A percentile compares a stretch with the other conserved stretches of the same genome.
Conservation (phyloP, 2,888 invertebrate species). For the Escarpia spicata region DNA sequence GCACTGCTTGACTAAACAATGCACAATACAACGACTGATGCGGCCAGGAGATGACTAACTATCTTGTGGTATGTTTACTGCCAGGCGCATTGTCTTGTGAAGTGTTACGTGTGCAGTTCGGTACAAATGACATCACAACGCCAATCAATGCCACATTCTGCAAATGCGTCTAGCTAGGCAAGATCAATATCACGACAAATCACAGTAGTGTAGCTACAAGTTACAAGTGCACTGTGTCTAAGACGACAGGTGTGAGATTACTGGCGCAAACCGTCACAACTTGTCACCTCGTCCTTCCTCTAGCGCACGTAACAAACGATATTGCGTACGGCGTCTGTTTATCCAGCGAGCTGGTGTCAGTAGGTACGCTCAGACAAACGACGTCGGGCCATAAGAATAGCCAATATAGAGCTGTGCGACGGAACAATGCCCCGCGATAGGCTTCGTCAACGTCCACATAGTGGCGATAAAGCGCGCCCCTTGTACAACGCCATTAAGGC, state of each 20-base stretch:
- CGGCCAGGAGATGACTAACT: neutral
- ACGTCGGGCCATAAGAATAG: conserved; percentile 3
- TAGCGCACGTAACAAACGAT: neutral
- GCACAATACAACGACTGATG: neutral
- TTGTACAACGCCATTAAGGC: neutral
- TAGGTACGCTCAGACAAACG: neutral
- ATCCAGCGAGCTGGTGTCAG: neutral
- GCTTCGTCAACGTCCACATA: conserved; percentile 11
- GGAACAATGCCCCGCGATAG: neutral
- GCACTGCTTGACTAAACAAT: neutral
- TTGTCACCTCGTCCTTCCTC: neutral
- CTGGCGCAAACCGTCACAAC: neutral
- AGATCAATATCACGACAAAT: neutral
- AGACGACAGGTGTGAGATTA: neutral
- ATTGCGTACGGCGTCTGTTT: neutral
- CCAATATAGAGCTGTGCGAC: neutral
- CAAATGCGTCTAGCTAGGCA: neutral
- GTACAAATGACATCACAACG: neutral
- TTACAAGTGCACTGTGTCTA: neutral
- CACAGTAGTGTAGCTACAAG: neutral
- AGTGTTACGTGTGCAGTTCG: neutral
- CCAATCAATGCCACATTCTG: neutral
- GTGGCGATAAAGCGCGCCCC: neutral
- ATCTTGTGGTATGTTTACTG: neutral
- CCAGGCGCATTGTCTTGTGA: neutral